These are phyloP conservation scores for Coelopa frigida DNA, from an alignment of 1,140 invertebrate species.

Conservation along the genomic window DNA sequence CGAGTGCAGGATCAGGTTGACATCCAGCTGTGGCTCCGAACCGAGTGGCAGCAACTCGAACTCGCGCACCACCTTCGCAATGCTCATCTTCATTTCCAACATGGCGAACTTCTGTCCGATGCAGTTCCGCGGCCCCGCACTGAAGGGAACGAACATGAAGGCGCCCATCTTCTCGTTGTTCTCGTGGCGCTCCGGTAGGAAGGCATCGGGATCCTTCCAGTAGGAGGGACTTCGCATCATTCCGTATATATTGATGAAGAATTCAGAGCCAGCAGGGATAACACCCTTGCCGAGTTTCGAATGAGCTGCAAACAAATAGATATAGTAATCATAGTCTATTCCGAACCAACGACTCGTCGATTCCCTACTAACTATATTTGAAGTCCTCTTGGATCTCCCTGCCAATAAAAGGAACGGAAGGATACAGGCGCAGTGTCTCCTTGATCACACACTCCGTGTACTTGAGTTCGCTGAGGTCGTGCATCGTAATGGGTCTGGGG, in stretches of 20 bases:
- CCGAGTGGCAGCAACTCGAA: slow-evolving; percentile 46
- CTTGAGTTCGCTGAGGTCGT: slow-evolving; percentile 54
- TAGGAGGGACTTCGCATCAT: slow-evolving; percentile 19
- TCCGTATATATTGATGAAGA: slow-evolving; percentile 26
- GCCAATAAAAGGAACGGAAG: slow-evolving; percentile 50
- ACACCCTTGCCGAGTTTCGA: slow-evolving; percentile 17
- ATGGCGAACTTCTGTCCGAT: slow-evolving; percentile 50
- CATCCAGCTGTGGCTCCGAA: slow-evolving; percentile 18
- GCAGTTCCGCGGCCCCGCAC: slow-evolving; percentile 62
- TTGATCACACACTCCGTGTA: slow-evolving; percentile 67
- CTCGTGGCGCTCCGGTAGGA: slow-evolving; percentile 58
- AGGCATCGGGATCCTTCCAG: slow-evolving; percentile 35
- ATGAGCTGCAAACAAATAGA: slow-evolving; percentile 24
- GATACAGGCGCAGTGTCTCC: slow-evolving; percentile 60
- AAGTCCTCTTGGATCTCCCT: slow-evolving; percentile 50
- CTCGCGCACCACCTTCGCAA: slow-evolving; percentile 34
- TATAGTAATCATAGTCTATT: too few relatives aligned
- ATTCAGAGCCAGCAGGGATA: slow-evolving; percentile 27
- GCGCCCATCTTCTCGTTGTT: slow-evolving; percentile 38
- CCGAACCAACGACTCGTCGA: too few relatives aligned
- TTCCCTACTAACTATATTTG: slow-evolving; percentile 33
- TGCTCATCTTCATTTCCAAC: slow-evolving; percentile 36
- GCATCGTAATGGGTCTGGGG: slow-evolving; percentile 41
- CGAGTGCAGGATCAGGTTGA: slow-evolving; percentile 33
- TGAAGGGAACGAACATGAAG: slow-evolving; percentile 60